Evolutionary conservation across 35 echinoderm and acorn worm species (phyloP).

Genomic region (Stichopus chloronotus): DNA sequence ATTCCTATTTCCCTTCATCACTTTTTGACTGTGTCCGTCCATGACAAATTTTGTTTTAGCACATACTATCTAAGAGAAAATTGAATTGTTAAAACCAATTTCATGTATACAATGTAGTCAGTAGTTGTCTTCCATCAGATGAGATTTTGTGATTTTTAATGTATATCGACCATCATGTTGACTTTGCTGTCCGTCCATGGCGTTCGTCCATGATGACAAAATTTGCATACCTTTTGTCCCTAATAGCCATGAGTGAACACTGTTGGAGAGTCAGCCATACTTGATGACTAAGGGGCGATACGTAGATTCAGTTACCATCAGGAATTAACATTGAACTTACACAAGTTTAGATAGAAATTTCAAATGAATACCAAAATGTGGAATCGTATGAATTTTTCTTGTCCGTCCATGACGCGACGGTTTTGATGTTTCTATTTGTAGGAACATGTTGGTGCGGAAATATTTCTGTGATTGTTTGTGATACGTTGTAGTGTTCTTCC

Average conservation of each 20-base stretch:
- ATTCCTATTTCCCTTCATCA: background rate
- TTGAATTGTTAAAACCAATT: background rate
- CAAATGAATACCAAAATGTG: background rate
- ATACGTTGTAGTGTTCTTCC: background rate
- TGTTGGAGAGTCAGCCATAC: too few relatives aligned
- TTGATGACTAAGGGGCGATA: background rate
- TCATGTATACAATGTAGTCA: too few relatives aligned
- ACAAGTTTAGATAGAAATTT: background rate
- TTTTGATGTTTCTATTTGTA: background rate
- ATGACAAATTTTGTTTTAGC: background rate
- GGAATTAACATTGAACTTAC: background rate
- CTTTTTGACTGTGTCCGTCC: background rate
- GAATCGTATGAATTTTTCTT: background rate
- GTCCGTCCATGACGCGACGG: background rate
- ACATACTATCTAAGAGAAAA: background rate
- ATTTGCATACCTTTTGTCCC: too few relatives aligned
- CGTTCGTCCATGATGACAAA: too few relatives aligned
- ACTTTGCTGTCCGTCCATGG: too few relatives aligned
- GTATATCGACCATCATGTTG: too few relatives aligned
- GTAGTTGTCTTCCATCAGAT: too few relatives aligned
- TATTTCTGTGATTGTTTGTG: background rate
- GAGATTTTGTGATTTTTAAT: too few relatives aligned
- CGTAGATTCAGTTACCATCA: background rate
- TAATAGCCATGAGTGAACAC: too few relatives aligned
- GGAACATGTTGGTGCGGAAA: background rate